Conservation (phyloP, 2,113 vertebrate genomes). For the Caranx ignobilis region DNA sequence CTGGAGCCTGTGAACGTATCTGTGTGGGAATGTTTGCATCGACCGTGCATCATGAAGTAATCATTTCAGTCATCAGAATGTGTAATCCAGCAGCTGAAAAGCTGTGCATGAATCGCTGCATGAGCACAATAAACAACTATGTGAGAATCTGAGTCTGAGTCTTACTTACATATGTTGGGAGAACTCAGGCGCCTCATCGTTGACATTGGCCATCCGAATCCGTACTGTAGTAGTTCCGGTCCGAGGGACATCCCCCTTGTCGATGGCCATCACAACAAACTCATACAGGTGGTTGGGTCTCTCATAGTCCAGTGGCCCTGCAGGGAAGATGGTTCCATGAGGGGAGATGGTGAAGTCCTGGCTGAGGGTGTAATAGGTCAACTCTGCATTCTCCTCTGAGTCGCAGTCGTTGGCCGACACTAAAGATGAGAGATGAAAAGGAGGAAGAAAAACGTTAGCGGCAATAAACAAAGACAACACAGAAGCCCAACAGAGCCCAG, state of each 20-base stretch:
- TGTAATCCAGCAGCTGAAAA: no score
- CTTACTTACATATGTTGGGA: conserved; percentile 87
- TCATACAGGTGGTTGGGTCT: conserved; percentile 90
- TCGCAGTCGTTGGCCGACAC: conserved; percentile 92
- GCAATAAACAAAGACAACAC: neutral
- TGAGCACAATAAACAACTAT: neutral
- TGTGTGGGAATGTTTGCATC: no score
- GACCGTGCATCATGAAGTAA: neutral
- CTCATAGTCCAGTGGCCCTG: conserved; percentile 87
- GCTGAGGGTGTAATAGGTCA: conserved; percentile 89
- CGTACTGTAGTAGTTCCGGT: conserved; percentile 91
- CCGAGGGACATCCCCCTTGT: conserved; percentile 86
- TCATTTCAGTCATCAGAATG: neutral
- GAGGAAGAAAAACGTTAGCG: conserved; percentile 3
- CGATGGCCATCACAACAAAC: conserved; percentile 91
- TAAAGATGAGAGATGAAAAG: conserved; percentile 54
- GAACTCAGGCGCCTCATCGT: conserved; percentile 91
- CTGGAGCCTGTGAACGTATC: neutral
- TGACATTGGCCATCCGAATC: conserved; percentile 90
- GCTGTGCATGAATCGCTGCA: no score
- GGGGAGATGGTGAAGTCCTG: conserved; percentile 90
- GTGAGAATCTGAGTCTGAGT: neutral
- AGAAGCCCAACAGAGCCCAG: neutral
- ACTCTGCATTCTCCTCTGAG: conserved; percentile 87
- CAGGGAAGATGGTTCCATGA: conserved; percentile 89